These are phyloP conservation scores for Choreutis nemorana DNA, from an alignment of 2,888 invertebrate genomes.

Conservation along the genomic window DNA sequence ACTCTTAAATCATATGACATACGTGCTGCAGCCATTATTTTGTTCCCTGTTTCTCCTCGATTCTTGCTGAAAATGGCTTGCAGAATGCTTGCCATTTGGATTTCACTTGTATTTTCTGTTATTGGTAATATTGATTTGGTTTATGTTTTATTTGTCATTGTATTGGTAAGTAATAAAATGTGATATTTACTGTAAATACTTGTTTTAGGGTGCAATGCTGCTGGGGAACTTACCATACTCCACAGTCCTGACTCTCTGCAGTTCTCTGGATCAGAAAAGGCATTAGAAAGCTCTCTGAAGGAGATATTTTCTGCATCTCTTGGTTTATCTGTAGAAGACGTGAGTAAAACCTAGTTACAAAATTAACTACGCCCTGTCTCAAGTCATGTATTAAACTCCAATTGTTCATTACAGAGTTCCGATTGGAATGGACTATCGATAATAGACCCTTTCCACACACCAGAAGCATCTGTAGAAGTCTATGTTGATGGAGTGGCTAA, in stretches of 20 bases:
- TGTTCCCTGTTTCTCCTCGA: background rate
- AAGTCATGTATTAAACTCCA: background rate
- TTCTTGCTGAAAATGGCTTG: constrained; percentile 39
- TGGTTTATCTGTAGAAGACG: constrained; percentile 77
- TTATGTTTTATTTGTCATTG: background rate
- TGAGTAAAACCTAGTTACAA: constrained; percentile 20
- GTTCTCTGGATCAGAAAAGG: constrained; percentile 71
- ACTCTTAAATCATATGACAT: constrained; percentile 56
- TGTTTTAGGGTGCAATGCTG: constrained; percentile 56
- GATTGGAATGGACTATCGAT: constrained; percentile 76
- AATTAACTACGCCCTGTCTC: background rate
- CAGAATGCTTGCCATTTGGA: constrained; percentile 42
- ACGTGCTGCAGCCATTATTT: constrained; percentile 17
- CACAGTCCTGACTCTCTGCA: constrained; percentile 72
- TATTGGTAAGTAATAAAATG: background rate
- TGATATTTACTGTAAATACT: background rate
- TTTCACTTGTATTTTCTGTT: constrained; percentile 36
- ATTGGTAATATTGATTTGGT: constrained; percentile 31
- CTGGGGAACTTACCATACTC: constrained; percentile 74
- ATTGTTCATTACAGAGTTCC: constrained; percentile 47
- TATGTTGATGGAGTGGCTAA: constrained; percentile 73
- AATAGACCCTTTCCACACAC: constrained; percentile 74
- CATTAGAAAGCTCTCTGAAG: constrained; percentile 70
- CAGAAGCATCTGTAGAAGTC: constrained; percentile 75
- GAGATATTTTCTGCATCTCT: constrained; percentile 77